A percentile compares a stretch with the other conserved stretches of the same genome.
Conservation (phyloP, 2,888 invertebrate species). For the Conchocele bisecta region DNA sequence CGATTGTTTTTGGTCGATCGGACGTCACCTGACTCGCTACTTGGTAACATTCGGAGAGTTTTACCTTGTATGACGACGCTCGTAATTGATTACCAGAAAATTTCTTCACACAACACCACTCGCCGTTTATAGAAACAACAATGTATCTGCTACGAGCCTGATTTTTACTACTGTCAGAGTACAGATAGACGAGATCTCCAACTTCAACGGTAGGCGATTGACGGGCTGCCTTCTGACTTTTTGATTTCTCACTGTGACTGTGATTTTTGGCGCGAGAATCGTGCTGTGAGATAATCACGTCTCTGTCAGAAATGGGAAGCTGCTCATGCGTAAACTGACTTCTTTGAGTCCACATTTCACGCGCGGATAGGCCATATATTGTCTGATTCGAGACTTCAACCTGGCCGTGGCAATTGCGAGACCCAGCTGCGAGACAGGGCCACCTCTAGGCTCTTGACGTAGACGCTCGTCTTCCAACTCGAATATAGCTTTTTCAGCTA, state of each 20-base stretch:
- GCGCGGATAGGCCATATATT: slow-evolving; percentile 49
- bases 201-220: background rate
- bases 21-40: too few relatives aligned
- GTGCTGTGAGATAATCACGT: slow-evolving; percentile 41
- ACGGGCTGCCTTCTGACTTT: too few relatives aligned
- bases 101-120: too few relatives aligned
- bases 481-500: slow-evolving; percentile 58
- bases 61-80: slow-evolving; percentile 45
- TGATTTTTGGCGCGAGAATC: slow-evolving; percentile 43
- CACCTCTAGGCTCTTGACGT: slow-evolving; percentile 43
- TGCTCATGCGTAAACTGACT: slow-evolving; percentile 56
- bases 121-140: slow-evolving; percentile 31
- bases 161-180: slow-evolving; percentile 35
- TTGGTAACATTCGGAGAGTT: slow-evolving; percentile 47
- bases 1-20: too few relatives aligned
- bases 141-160: slow-evolving; percentile 44
- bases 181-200: slow-evolving; percentile 54
- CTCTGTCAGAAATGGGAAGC: slow-evolving; percentile 44
- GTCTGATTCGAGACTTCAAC: slow-evolving; percentile 53
- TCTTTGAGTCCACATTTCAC: slow-evolving; percentile 58
- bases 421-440: slow-evolving; percentile 8
- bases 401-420: too few relatives aligned
- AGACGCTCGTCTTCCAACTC: slow-evolving; percentile 64
- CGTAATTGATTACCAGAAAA: slow-evolving; percentile 49
- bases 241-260: slow-evolving; percentile 46